These are phyloP conservation scores for Diachrysia chrysitis DNA, from an alignment of 2,888 invertebrate genomes.

Conservation along the genomic window DNA sequence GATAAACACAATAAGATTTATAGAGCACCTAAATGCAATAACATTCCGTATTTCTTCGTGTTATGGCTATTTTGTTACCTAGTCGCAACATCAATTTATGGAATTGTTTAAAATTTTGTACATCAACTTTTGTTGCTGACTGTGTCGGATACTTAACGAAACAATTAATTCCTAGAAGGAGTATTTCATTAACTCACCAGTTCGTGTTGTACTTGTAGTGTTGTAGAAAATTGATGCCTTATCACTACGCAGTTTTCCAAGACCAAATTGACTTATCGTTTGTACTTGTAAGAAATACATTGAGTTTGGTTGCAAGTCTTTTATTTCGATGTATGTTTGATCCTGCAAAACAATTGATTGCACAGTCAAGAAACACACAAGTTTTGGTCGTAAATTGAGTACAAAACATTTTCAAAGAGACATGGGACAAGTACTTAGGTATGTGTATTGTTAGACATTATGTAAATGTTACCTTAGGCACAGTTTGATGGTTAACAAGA, in stretches of 20 bases:
- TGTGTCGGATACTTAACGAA: background rate
- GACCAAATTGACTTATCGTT: constrained; percentile 92
- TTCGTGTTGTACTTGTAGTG: constrained; percentile 88
- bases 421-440: too few relatives aligned
- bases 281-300: constrained; percentile 94
- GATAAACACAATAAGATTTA: too few relatives aligned
- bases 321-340: constrained; percentile 90
- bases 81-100: too few relatives aligned
- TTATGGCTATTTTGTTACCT: too few relatives aligned
- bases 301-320: constrained; percentile 91
- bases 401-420: too few relatives aligned
- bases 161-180: background rate
- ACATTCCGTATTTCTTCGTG: too few relatives aligned
- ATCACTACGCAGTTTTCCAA: constrained; percentile 91
- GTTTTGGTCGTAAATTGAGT: too few relatives aligned
- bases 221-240: constrained; percentile 92
- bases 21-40: too few relatives aligned
- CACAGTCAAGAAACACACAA: background rate
- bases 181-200: constrained; percentile 56
- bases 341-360: constrained; percentile 81
- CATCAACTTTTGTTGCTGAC: too few relatives aligned
- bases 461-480: constrained; percentile 86
- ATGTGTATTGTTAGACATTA: too few relatives aligned
- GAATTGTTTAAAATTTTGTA: too few relatives aligned
- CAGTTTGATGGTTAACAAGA: constrained; percentile 90